Conservation (phyloP, 2,888 invertebrate species). For the Pammene fasciana region DNA sequence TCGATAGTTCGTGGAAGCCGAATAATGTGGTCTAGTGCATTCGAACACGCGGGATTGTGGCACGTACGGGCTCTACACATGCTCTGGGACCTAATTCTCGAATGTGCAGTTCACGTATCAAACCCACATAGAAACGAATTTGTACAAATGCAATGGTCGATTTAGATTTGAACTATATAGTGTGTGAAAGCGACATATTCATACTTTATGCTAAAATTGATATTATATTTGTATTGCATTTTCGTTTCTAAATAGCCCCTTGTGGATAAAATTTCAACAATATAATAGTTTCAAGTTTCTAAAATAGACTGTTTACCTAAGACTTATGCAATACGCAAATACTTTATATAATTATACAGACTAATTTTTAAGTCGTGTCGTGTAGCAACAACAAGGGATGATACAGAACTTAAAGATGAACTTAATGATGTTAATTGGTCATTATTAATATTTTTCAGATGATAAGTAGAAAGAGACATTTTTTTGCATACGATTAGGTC, state of each 20-base stretch:
- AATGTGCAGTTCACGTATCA: background rate
- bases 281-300: background rate
- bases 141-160: background rate
- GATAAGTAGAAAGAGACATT: too few relatives aligned
- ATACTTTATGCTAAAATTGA: background rate
- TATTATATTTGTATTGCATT: background rate
- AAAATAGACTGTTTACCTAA: slow-evolving; percentile 7
- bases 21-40: slow-evolving; percentile 41
- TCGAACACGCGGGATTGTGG: slow-evolving; percentile 30
- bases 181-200: background rate
- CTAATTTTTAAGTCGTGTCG: too few relatives aligned
- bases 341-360: too few relatives aligned
- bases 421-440: too few relatives aligned
- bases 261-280: background rate
- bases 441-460: too few relatives aligned
- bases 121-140: background rate
- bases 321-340: background rate
- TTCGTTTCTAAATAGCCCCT: background rate
- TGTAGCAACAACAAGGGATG: too few relatives aligned
- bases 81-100: slow-evolving; percentile 1
- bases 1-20: slow-evolving; percentile 30
- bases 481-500: too few relatives aligned
- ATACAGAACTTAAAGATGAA: too few relatives aligned
- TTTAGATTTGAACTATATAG: background rate
- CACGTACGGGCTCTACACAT: slow-evolving; percentile 35